A percentile compares a stretch with the other conserved stretches of the same genome.
phyloP scores from a whole-genome alignment of 2,888 invertebrate species.

The Chloromyia formosa region DNA sequence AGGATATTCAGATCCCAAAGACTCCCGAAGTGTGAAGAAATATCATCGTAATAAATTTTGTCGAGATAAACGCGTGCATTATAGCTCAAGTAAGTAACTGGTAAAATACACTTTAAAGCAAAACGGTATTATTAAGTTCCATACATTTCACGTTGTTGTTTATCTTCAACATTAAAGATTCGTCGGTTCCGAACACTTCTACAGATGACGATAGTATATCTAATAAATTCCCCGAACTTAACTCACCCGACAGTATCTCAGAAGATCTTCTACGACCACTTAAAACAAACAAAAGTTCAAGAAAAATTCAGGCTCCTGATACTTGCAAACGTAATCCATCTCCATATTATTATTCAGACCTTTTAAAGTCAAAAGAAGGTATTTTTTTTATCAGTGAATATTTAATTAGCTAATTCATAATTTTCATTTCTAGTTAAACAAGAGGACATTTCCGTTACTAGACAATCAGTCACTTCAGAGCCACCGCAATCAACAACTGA shows the following conservation, averaged over 20 bases:
- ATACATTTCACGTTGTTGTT: not conserved
- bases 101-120: not conserved
- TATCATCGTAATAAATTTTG: slow-evolving; percentile 45
- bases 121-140: not conserved
- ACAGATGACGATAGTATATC: slow-evolving; percentile 69
- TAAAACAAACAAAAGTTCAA: slow-evolving; percentile 62
- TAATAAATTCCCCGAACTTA: slow-evolving; percentile 67
- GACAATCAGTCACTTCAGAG: slow-evolving; percentile 65
- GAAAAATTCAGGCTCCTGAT: slow-evolving; percentile 56
- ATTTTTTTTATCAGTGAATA: not conserved
- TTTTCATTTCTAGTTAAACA: slow-evolving; percentile 44
- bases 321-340: slow-evolving; percentile 74
- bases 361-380: slow-evolving; percentile 67
- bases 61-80: slow-evolving; percentile 58
- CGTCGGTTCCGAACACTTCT: slow-evolving; percentile 66
- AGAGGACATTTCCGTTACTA: slow-evolving; percentile 59
- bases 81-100: slow-evolving; percentile 61
- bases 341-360: slow-evolving; percentile 84
- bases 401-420: not conserved
- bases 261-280: slow-evolving; percentile 65
- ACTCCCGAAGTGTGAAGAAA: slow-evolving; percentile 57
- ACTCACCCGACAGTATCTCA: slow-evolving; percentile 76
- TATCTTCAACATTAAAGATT: slow-evolving; percentile 58
- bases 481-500: slow-evolving; percentile 63
- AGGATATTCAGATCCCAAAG: slow-evolving; percentile 64